Evolutionary conservation across 2,113 vertebrate genomes (phyloP).

Genomic region (Peromyscus leucopus): DNA sequence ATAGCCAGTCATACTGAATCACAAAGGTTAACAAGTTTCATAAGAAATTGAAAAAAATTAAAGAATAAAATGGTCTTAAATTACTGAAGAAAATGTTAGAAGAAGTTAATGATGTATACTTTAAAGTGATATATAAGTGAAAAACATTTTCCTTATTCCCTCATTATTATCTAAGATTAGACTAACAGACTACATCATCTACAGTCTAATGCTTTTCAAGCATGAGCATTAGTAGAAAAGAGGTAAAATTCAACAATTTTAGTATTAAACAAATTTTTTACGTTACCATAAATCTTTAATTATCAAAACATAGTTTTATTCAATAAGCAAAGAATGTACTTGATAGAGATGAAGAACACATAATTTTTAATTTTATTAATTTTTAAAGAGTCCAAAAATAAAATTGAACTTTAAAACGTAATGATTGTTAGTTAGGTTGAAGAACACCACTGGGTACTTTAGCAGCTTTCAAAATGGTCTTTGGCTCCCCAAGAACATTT

Average conservation of each 20-base stretch:
- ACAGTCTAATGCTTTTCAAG: neutral
- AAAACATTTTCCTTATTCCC: neutral
- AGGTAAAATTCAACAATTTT: neutral
- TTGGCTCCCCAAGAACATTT: neutral
- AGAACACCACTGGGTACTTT: neutral
- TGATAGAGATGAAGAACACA: neutral
- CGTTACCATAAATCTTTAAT: neutral
- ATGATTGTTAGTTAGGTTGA: neutral
- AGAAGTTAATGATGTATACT: neutral
- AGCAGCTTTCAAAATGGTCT: neutral
- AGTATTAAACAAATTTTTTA: neutral
- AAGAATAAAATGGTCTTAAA: neutral
- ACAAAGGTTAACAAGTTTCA: neutral
- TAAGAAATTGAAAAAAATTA: neutral
- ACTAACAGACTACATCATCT: neutral
- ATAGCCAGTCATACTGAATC: neutral
- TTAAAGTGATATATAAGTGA: neutral
- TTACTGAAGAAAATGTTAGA: neutral
- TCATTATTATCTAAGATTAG: neutral
- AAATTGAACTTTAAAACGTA: neutral
- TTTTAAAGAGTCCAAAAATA: neutral
- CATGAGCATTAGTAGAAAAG: neutral
- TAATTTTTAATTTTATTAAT: neutral
- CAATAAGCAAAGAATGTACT: neutral
- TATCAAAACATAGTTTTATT: neutral